Base-by-base conservation (phyloP, 1,140 invertebrate genomes). In the Phthorimaea operculella region DNA sequence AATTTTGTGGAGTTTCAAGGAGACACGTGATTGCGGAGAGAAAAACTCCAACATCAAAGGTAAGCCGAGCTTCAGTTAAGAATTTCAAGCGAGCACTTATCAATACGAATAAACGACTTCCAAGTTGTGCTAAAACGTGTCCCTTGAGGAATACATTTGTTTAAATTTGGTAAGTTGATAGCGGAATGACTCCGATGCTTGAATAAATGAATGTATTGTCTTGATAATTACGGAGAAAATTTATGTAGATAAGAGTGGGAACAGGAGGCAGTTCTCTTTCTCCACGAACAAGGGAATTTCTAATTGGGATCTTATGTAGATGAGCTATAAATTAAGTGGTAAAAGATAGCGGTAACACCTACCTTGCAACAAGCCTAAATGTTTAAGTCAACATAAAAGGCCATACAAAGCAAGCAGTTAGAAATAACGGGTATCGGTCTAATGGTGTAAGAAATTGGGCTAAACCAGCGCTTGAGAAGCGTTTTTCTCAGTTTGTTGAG, bases 81-180 rank as follows among this genome's bases (percentile, higher is more conserved):
- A 57, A 62, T 64, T 62, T 64, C 54, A 63, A 64, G 58, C 53
- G 42, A 42, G 44, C 55, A 58, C 54, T 61, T 62, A 60, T 68
- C 59, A 60, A 62, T 57, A 63, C 60, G 57, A 68, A 65, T 60
- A 59, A 59, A 62, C 52, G 58, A 58, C 58, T 63, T 55, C 17
- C 45, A 50, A 55, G 44, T 60, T 57, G 55, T 36, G 58, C 52
- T 56, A 53, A 55, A 60, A 59, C 34, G 52, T 42, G 33, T 55
- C 14, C 48, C 16, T 4, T 15, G 44, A 47, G 11, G 44, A 47
- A 47, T 47, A 47, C 16, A 47, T 47, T 47, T 47, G 44, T 47
- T 47, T 47, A 47, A 47, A 47, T 47, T 47, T 47, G 3, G 15
- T 15, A 47, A 47, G 44, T 47, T 47, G 44, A 47, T 47, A 11